Base-by-base conservation (phyloP, 2,888 invertebrate genomes). In the Drosophila leonis region DNA sequence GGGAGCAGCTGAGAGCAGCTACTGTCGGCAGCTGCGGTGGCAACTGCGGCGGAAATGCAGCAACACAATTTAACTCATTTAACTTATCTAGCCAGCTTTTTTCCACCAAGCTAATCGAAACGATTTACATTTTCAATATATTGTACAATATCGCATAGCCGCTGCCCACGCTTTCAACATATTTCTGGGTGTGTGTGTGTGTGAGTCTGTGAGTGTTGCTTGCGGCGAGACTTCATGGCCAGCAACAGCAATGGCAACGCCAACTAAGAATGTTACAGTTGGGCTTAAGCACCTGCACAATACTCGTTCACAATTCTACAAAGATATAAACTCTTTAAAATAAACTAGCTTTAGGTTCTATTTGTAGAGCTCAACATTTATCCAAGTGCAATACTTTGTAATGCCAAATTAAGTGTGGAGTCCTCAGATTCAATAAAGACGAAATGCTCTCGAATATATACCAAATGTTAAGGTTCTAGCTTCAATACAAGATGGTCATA, bases 31-130 rank as follows among this genome's bases (percentile, higher is more conserved):
- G 86, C 63, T 67, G 75, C 35, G 13, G 56, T 48, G 60, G 49
- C 70, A 62, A 65, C 39, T 62, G n/a, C n/a, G 49, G 44, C 80
- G 71, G 83, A 82, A 59, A 71, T 54, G 67, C 49, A 18, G 31
- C 49, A 31, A 75, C 73, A 78, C 73, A 80, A 78, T 74, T 85
- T 71, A 75, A 41, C 44, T 78, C 37, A 54, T 54, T 54, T 72
- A 78, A 63, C 39, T 39, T 37, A 54, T 54, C 54, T 12, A 20
- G 18, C 27, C 18, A 55, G 67, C 54, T 46, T 41, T 46, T 41
- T 39, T 54, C 54, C 37, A 49, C 7, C 18, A 10, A 52, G 67
- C 49, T 46, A 72, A 75, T 78, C 78, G 69, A 74, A 74, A 65
- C 52, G 80, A 69, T 78, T 66, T 68, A 80, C 64, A 75, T 66